A percentile compares a stretch with the other conserved stretches of the same genome.
These are phyloP conservation scores for Corythoichthys haematopterus DNA, from an alignment of 2,113 vertebrate genomes.

Conservation along the genomic window DNA sequence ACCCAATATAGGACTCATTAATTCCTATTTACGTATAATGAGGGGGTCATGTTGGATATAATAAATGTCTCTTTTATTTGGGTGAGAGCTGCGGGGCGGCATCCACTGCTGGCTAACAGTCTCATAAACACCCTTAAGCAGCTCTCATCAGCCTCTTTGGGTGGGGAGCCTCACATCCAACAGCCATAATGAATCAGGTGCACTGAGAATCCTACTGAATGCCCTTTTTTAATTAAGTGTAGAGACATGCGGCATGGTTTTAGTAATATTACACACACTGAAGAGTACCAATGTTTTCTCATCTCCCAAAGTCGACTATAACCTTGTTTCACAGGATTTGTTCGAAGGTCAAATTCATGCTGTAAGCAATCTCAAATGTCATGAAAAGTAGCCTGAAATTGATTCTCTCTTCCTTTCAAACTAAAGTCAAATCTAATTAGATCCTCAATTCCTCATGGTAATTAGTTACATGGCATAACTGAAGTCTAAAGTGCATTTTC, in stretches of 20 bases:
- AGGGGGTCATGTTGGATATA: constrained; percentile 75
- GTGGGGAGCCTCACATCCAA: constrained; percentile 37
- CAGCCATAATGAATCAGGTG: constrained; percentile 23
- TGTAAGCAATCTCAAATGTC: constrained; percentile 17
- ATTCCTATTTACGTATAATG: constrained; percentile 76
- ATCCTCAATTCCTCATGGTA: constrained; percentile 26
- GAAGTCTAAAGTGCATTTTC: constrained; percentile 8
- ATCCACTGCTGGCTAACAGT: constrained; percentile 62
- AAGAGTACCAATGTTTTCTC: not conserved
- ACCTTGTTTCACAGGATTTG: constrained; percentile 6
- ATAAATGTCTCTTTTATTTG: constrained; percentile 76
- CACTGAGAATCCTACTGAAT: constrained; percentile 9
- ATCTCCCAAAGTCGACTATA: constrained; percentile 16
- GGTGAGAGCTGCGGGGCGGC: constrained; percentile 62
- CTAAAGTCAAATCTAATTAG: constrained; percentile 12
- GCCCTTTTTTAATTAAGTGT: not conserved
- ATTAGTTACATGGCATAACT: constrained; percentile 24
- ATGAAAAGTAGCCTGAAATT: constrained; percentile 17
- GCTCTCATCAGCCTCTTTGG: constrained; percentile 54
- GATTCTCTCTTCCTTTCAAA: constrained; percentile 17
- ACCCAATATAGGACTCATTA: constrained; percentile 72
- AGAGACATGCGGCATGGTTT: not conserved
- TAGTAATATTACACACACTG: not conserved
- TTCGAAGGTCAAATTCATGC: constrained; percentile 27
- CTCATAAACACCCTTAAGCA: constrained; percentile 65